Evolutionary conservation across 2,797 vertebrate species (phyloP), one percentile per base, ranked within the genome.

Genomic region (Chaunax sp.): DNA sequence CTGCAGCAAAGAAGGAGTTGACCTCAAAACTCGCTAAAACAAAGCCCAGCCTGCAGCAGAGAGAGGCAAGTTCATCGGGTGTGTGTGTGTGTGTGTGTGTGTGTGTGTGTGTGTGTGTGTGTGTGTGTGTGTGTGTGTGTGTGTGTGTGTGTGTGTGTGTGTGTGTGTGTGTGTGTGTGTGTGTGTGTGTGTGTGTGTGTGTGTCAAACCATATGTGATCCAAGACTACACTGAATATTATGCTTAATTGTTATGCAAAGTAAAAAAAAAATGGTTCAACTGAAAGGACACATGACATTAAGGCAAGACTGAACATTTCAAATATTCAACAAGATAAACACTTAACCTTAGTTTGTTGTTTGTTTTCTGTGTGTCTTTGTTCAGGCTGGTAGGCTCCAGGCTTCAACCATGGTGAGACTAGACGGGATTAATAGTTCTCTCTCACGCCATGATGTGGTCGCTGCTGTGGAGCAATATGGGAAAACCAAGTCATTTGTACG

Each of bases 401-500:
- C 69, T 25, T 47, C 72, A 15, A 78, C 72, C 26, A 59, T 68
- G 40, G 80, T 91, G 69, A 84, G 19, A 16, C 71, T 91, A 0
- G 1, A 18, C 7, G 72, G 72, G 26, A n/a, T 82, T 26, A 9
- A 1, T 4, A 18, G 2, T 12, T 1, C 9, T 15, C 10, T 80
- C 10, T 64, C 75, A 16, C 64, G 94, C 43, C 81, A 90, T 19
- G 94, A 97, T 1, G 82, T 98, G 33, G 74, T 89, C 4, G 69
- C 90, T 41, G 85, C 93, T 1, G 80, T 95, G 41, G 90, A 96
- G 23, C 75, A 87, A 0, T 96, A 94, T 64, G 96, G 96, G 57
- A 95, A 94, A 89, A 91, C 95, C n/a, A 93, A 87, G 41, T 93
- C 94, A 9, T 77, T 96, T 13, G 75, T 96, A 0, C 77, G 96